Conservation (phyloP, 1,140 invertebrate species). For the Drosophila sproati region DNA sequence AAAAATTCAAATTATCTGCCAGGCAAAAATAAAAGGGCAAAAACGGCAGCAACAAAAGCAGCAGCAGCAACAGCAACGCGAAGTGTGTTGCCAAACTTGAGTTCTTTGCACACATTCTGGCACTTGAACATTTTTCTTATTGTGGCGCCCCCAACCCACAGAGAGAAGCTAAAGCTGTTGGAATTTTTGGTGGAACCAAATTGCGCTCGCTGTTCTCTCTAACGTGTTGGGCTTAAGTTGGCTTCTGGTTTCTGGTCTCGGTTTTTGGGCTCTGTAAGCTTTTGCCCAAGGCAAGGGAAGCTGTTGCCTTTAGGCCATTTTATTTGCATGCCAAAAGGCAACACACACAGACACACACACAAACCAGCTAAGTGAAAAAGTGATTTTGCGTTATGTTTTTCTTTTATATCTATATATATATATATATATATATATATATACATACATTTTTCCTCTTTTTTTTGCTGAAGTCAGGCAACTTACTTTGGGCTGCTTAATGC, state of each 20-base stretch:
- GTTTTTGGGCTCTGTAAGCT: conserved; percentile 20
- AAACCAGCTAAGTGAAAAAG: conserved; percentile 76
- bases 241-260: conserved; percentile 74
- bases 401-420: conserved; percentile 13
- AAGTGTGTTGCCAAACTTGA: conserved; percentile 75
- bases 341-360: conserved; percentile 24
- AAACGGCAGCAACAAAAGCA: conserved; percentile 36
- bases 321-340: conserved; percentile 81
- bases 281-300: conserved; percentile 2
- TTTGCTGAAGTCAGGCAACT: conserved; percentile 37
- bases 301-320: conserved; percentile 49
- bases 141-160: conserved; percentile 30
- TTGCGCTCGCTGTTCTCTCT: conserved; percentile 73
- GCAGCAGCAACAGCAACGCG: conserved; percentile 20
- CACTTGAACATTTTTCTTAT: conserved; percentile 82
- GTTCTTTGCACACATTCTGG: conserved; percentile 82
- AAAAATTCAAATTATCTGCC: conserved; percentile 80
- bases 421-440: conserved; percentile 4
- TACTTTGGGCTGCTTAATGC: conserved; percentile 64
- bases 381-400: conserved; percentile 60
- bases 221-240: conserved; percentile 82
- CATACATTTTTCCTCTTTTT: not conserved
- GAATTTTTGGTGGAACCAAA: conserved; percentile 58
- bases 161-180: conserved; percentile 5
- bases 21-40: conserved; percentile 56